Evolutionary conservation across 2,797 vertebrate genomes (phyloP), one percentile per base, ranked within the genome.

Genomic region (Syndactyla subalaris): DNA sequence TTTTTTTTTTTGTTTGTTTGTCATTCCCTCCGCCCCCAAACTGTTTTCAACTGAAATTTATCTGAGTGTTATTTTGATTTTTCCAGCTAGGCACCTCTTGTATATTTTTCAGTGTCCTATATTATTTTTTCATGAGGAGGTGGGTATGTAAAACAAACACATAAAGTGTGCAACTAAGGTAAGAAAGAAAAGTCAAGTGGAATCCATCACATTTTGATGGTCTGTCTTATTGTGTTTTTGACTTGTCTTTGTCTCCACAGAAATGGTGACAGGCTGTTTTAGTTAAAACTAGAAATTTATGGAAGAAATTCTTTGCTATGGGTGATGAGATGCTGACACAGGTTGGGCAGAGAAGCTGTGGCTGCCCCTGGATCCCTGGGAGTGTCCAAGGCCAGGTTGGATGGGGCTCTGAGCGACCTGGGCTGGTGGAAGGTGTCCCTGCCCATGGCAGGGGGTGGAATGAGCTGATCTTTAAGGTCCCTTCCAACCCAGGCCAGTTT

Each of bases 301-400:
- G 32, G 6, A 45, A 65, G 17, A 45, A 71, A 43, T 65, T 45
- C 0, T 52, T 63, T 19, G 10, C 29, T 71, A 7, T 39, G 43
- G 14, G 5, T 51, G n/a, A 0, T 1, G n/a, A 76, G 14, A 29
- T n/a, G 10, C 36, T 76, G 57, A 23, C 32, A 51, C 29, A 76
- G 63, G 43, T 3, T 83, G 0, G 14, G 20, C 51, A 65, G 58
- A 51, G 51, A 0, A 77, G 12, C 45, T 65, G 72, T 26, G 72
- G 20, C 20, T 76, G 27, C n/a, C 7, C 27, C 27, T 43, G 45
- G 45, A 19, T 29, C 27, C 41, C 55, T 62, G 78, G 12, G 0
- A 43, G 27, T n/a, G 32, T 43, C 1, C 41, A 2, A 32, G 34
- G 39, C 3, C 16, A 38, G 62, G 13, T 0, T 75, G 48, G 11